Evolutionary conservation across 2,113 vertebrate genomes (phyloP).

Genomic region (Arvicanthis niloticus): DNA sequence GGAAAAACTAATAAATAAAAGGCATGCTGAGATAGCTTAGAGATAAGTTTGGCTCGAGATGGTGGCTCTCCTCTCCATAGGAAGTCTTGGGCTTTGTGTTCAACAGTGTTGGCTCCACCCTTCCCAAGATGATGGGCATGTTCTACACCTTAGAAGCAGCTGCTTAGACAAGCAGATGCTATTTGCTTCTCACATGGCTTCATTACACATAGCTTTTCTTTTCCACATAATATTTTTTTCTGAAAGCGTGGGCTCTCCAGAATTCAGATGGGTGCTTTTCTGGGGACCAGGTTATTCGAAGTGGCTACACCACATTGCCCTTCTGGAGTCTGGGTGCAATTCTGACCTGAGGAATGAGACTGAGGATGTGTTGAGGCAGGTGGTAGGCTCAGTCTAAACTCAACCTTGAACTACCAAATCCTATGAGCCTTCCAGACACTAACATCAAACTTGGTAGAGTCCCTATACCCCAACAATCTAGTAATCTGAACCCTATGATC

Average conservation of each 20-base stretch:
- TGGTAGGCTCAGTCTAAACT: not conserved
- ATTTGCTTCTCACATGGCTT: constrained; percentile 79
- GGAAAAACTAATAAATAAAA: not conserved
- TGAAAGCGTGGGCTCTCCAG: constrained; percentile 39
- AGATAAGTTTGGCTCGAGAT: not conserved
- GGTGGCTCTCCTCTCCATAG: not conserved
- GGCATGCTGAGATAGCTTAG: not conserved
- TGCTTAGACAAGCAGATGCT: constrained; percentile 83
- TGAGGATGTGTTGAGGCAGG: not conserved
- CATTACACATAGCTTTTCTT: constrained; percentile 46
- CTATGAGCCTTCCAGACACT: not conserved
- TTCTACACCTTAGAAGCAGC: constrained; percentile 64
- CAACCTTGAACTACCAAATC: constrained; percentile 14
- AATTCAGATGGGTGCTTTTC: constrained; percentile 68
- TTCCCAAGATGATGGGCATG: not conserved
- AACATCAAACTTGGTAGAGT: not conserved
- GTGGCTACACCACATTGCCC: not conserved
- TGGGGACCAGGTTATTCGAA: constrained; percentile 17
- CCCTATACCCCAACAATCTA: not conserved
- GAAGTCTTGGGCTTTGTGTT: not conserved
- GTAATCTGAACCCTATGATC: not conserved
- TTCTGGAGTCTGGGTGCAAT: not conserved
- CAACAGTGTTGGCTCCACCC: not conserved
- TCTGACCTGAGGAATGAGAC: not conserved
- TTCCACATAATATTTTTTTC: constrained; percentile 56